These are phyloP conservation scores for Macrosteles quadrilineatus DNA, from an alignment of 1,140 invertebrate genomes.

Conservation along the genomic window DNA sequence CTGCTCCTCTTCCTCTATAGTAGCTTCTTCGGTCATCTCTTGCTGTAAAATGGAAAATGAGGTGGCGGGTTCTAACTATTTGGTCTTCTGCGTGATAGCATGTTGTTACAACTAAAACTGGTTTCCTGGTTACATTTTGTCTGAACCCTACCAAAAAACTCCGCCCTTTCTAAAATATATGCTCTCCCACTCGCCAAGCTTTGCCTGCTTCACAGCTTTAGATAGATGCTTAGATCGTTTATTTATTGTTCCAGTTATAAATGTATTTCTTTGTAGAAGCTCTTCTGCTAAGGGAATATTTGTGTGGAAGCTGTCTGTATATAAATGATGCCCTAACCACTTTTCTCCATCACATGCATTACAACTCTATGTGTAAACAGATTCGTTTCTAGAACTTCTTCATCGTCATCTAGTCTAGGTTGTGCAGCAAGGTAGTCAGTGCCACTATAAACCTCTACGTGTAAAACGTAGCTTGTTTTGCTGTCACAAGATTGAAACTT, in stretches of 20 bases:
- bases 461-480: neutral
- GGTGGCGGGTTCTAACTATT: no score
- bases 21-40: no score
- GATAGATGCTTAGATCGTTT: neutral
- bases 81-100: constrained; percentile 19
- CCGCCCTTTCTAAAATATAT: constrained; percentile 1
- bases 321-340: neutral
- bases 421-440: neutral
- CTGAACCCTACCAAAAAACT: neutral
- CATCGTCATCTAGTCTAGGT: no score
- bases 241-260: constrained; percentile 15
- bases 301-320: constrained; percentile 9
- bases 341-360: neutral
- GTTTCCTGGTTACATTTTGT: neutral
- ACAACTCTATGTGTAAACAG: constrained; percentile 1
- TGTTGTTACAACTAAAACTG: neutral
- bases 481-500: neutral
- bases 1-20: no score
- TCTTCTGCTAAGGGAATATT: neutral
- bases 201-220: neutral
- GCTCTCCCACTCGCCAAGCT: neutral
- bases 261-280: neutral
- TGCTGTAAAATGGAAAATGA: no score
- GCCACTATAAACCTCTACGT: constrained; percentile 8
- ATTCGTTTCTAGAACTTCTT: no score